Percentiles rank a stretch among this genome's conserved stretches.
Conservation (phyloP, 2,888 invertebrate species). For the Agriopis leucophaearia region DNA sequence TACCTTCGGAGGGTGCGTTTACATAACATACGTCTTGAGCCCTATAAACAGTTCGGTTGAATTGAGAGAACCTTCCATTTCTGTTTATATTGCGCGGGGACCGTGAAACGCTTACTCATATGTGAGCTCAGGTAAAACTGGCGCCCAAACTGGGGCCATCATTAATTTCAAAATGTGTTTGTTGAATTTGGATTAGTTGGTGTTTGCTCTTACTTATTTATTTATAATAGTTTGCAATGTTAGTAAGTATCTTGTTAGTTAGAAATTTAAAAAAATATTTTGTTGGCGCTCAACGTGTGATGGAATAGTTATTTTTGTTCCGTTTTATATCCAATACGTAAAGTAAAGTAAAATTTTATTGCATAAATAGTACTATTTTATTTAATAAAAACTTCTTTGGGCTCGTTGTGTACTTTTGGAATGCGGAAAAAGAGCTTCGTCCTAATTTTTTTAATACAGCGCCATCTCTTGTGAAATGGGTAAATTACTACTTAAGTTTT, state of each 20-base stretch:
- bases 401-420: too few species aligned
- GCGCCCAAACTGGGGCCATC: conserved; percentile 16
- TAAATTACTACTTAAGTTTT: too few species aligned
- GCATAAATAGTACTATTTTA: too few species aligned
- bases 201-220: neutral
- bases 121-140: conserved; percentile 7
- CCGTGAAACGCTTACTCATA: conserved; percentile 15
- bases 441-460: too few species aligned
- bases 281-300: neutral
- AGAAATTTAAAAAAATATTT: neutral
- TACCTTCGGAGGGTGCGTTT: conserved; percentile 26
- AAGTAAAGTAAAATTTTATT: too few species aligned
- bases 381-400: too few species aligned
- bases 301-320: too few species aligned
- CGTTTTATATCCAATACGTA: too few species aligned
- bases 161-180: conserved; percentile 14
- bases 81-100: conserved; percentile 15
- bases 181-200: neutral
- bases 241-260: too few species aligned
- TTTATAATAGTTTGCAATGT: neutral
- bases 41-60: conserved; percentile 30
- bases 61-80: conserved; percentile 27
- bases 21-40: conserved; percentile 37
- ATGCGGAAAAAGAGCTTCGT: too few species aligned
- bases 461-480: too few species aligned